Evolutionary conservation across 2,888 invertebrate genomes (phyloP), one percentile per base, ranked within the genome.

Genomic region (Tuberolachnus salignus): DNA sequence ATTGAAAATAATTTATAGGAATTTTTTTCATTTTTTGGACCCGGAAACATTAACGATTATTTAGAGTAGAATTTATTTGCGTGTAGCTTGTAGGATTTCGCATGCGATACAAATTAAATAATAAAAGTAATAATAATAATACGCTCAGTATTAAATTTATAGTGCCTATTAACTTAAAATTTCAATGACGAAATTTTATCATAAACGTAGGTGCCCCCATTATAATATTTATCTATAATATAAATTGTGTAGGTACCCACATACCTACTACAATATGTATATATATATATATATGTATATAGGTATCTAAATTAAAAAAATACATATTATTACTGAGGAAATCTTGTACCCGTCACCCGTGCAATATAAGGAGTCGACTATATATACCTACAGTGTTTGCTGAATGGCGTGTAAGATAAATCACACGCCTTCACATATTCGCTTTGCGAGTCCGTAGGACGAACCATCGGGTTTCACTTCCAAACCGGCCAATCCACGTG

Each of bases 401-500:
- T 49, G 46, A 59, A 71, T 14, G n/a, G 46, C 61, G 51, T 34
- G 61, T 61, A 61, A 72, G 26, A 72, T 72, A 72, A 72, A 72
- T 72, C 61, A 61, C 72, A 61, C 72, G 72, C 72, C 72, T 72
- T 72, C 61, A 61, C 72, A 19, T 61, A 49, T 72, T 61, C 34
- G 72, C 49, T 51, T 34, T 19, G 19, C 26, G n/a, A 4, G 34
- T 61, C 61, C 72, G 72, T 72, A 72, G 61, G 72, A 72, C 51
- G 49, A 61, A 61, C 34, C 49, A n/a, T 26, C 26, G 72, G 61
- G 59, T 72, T 42, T 72, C 19, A 34, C 61, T 26, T 46, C 71
- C 46, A 49, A 21, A 49, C 26, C 26, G 16, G 34, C 49, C 16
- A 34, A 59, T 51, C 4, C 6, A 21, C 34, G 72, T 21, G 72